Conservation (phyloP, 2,888 invertebrate species). For the Coelopa pilipes region DNA sequence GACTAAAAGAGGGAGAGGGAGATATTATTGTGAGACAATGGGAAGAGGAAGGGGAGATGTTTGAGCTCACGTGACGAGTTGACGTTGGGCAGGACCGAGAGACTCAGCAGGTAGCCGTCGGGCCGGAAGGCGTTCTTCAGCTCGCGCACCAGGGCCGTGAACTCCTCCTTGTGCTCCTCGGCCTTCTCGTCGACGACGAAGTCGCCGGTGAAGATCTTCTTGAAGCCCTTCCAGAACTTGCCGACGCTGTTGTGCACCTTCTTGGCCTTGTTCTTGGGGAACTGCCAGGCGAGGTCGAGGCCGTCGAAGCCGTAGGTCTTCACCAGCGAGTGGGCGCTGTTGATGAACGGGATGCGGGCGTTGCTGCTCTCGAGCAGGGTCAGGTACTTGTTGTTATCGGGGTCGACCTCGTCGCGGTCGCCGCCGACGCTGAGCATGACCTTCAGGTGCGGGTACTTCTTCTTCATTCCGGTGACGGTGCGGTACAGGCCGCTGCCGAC, state of each 20-base stretch:
- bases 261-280: conserved; percentile 81
- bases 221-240: conserved; percentile 79
- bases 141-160: conserved; percentile 80
- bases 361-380: conserved; percentile 79
- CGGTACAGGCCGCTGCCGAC: conserved; percentile 78
- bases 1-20: conserved; percentile 67
- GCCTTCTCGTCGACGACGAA: conserved; percentile 82
- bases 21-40: conserved; percentile 1
- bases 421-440: conserved; percentile 82
- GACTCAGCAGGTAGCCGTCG: conserved; percentile 75
- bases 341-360: conserved; percentile 79
- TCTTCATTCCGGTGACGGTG: conserved; percentile 76
- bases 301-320: conserved; percentile 88
- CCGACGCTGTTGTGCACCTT: conserved; percentile 76
- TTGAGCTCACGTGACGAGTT: conserved; percentile 74
- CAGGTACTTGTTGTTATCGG: conserved; percentile 75
- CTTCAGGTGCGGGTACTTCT: conserved; percentile 76
- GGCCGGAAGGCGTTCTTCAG: conserved; percentile 77
- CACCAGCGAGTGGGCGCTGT: conserved; percentile 77
- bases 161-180: conserved; percentile 83
- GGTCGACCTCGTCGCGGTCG: conserved; percentile 75
- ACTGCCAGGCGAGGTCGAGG: conserved; percentile 87
- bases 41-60: too few species aligned
- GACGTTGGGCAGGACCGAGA: conserved; percentile 81
- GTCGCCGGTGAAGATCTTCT: conserved; percentile 78